phyloP scores from a whole-genome alignment of 2,113 vertebrate species.

The Camelus bactrianus region DNA sequence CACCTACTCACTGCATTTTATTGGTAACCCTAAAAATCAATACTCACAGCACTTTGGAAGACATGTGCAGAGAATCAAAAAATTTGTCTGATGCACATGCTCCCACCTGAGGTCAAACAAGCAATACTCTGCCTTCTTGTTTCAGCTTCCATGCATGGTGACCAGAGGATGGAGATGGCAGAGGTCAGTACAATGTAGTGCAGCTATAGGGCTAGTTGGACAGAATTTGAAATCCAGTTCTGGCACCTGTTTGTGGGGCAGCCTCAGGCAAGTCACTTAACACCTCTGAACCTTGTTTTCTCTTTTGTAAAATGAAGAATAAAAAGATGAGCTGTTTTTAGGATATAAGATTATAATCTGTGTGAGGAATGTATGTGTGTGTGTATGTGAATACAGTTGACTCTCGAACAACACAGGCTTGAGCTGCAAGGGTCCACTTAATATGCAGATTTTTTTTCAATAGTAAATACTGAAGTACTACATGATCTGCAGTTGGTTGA shows the following conservation, averaged over 20 bases:
- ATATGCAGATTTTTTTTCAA: neutral
- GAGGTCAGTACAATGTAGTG: neutral
- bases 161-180: neutral
- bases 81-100: neutral
- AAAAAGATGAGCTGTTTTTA: neutral
- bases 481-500: neutral
- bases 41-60: neutral
- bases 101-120: neutral
- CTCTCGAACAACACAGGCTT: neutral
- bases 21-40: neutral
- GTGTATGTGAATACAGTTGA: neutral
- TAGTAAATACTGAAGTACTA: neutral
- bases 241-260: neutral
- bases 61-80: neutral
- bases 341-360: constrained; percentile 25
- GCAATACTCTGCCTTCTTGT: neutral
- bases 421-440: neutral
- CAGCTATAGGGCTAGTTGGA: neutral
- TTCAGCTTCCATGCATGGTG: neutral
- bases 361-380: neutral
- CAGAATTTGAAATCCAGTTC: neutral
- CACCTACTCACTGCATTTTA: neutral
- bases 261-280: neutral
- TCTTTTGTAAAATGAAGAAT: constrained; percentile 18
- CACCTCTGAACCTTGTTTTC: neutral